Base-by-base conservation (phyloP, 1,140 invertebrate species). In the Elymnias hypermnestra region DNA sequence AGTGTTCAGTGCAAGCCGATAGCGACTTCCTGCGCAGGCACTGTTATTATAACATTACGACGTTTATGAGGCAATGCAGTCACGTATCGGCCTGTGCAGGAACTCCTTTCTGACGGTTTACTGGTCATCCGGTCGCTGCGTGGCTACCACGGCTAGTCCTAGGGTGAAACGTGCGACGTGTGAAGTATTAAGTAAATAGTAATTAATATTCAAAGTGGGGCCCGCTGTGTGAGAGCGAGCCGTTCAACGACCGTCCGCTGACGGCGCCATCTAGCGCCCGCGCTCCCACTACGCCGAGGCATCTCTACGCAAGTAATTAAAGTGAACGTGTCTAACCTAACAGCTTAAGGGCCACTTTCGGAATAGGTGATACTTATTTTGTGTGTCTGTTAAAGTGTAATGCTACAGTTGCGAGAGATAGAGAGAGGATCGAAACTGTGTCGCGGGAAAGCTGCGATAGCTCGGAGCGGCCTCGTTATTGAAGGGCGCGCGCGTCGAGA, bases 211-310 rank as follows among this genome's bases (percentile, higher is more conserved):
- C 43, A 48, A 35, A 51, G 50, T 19, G 21, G 17, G 21, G 38
- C 46, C 19, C 29, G 29, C 22, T 29, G 41, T 43, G 29, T 9
- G 37, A 40, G 50, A 40, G 33, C 28, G 28, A 28, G 14, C n/a
- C 23, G 12, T 60, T 57, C 70, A 72, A 70, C 63, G 70, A 68
- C 70, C 69, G 63, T 48, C 48, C 40, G 41, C 49, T 43, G 50
- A 47, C 12, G 28, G 54, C 51, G 56, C 60, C 65, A 66, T 64
- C 65, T 63, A 60, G 47, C 54, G 60, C 19, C 15, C 33, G 35
- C 40, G 35, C 29, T 5, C 9, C 35, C 37, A 39, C 22, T 35
- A 35, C 43, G 37, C 23, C 13, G 12, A 18, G 25, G 7, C 36
- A 21, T 33, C 29, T 40, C 18, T 39, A 39, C 38, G 23, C 15